Conservation (phyloP, 2,888 invertebrate genomes). For the Drosophila rubida region DNA sequence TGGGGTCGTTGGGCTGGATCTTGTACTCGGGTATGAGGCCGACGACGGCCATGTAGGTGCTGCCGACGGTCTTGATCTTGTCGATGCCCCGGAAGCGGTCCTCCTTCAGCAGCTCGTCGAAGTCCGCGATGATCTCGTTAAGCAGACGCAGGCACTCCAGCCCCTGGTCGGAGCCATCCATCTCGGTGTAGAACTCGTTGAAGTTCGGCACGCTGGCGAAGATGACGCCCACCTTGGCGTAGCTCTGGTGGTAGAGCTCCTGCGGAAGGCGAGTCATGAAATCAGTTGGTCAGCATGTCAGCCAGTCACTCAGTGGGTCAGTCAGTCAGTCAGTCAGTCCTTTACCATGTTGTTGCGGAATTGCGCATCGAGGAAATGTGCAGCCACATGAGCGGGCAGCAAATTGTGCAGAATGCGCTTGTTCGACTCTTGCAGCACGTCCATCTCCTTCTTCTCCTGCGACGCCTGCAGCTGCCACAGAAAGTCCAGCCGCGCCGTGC, state of each 20-base stretch:
- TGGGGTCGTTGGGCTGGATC: constrained; percentile 86
- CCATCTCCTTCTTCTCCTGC: constrained; percentile 96
- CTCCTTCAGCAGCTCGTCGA: constrained; percentile 95
- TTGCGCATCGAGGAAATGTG: constrained; percentile 95
- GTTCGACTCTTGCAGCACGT: constrained; percentile 95
- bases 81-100: constrained; percentile 94
- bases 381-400: constrained; percentile 95
- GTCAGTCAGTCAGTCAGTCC: constrained; percentile 10
- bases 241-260: constrained; percentile 97
- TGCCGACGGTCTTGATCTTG: constrained; percentile 97
- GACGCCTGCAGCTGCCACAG: constrained; percentile 94
- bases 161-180: constrained; percentile 96
- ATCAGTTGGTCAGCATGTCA: too few relatives aligned
- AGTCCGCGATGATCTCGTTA: constrained; percentile 97
- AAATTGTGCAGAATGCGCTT: constrained; percentile 95
- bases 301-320: background rate
- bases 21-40: constrained; percentile 91
- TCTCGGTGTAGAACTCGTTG: constrained; percentile 96
- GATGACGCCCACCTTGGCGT: constrained; percentile 94
- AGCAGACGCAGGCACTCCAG: constrained; percentile 94
- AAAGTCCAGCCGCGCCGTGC: constrained; percentile 94
- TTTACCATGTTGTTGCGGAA: constrained; percentile 93
- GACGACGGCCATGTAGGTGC: constrained; percentile 96
- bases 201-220: constrained; percentile 97
- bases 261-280: too few relatives aligned